Base-by-base conservation (phyloP, 2,888 invertebrate species). In the Escarpia spicata region DNA sequence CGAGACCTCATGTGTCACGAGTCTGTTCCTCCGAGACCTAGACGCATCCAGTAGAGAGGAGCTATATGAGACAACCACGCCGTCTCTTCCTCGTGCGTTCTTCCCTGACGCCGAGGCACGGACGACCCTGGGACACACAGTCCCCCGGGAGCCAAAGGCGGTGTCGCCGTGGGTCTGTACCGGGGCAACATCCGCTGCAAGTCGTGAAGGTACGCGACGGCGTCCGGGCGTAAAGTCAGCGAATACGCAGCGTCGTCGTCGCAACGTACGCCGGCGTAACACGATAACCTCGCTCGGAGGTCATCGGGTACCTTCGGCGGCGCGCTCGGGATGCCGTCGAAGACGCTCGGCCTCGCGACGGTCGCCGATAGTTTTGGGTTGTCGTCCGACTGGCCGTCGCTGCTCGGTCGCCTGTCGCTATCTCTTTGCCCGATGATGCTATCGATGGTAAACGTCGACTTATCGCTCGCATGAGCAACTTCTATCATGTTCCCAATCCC, bases 271-370 rank as follows among this genome's bases (percentile, higher is more conserved):
- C 75, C 75, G 75, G 75, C 75, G 26, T 75, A 75, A n/a, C 75
- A 75, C 75, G 75, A 75, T 26, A 75, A 75, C 75, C 75, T 75
- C 75, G 75, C 75, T 75, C 75, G 19, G 75, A 75, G 75, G 75
- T 75, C 75, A 92, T 96, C 96, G 43, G 95, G 94, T 2, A 96
- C 93, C 93, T 96, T 96, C 6, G 96, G 96, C 26, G 96, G 96
- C 12, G 96, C 95, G 90, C 95, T 95, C 9, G 95, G 96, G 92
- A 96, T 96, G 93, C 95, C 95, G 93, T 96, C 96, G 94, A 95
- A 96, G 89, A 96, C 95, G 94, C 95, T 95, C 52, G 93, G 92
- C 93, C 94, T 95, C 75, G 75, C 75, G 75, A n/a, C 75, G 90
- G n/a, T 52, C n/a, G 4, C 43, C 19, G 45, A 15, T 3, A 10